Base-by-base conservation (phyloP, 2,113 vertebrate genomes). In the Gasterosteus aculeatus region DNA sequence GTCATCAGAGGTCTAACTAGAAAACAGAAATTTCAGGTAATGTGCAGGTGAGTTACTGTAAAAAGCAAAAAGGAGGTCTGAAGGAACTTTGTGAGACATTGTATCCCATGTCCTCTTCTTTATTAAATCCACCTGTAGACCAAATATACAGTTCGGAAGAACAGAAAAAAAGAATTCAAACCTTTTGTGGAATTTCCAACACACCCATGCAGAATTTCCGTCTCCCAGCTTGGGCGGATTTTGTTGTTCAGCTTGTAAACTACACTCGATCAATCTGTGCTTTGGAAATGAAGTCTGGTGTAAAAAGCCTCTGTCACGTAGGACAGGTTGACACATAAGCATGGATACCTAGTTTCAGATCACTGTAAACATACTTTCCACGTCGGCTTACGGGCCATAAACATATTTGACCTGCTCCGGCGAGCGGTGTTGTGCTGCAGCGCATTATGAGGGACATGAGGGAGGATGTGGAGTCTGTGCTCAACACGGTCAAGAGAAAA, bases 121-220 rank as follows among this genome's bases (percentile, higher is more conserved):
- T 67, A 79, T 83, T 35, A 69, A 81, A 78, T 65, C 7, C 67
- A 81, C 44, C 69, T 83, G 69, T 11, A 58, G 67, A 59, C 18
- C 38, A 46, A 73, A 58, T 9, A 65, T 49, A 49, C 9, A 38
- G 49, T 18, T 4, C 19, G 39, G 15, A 54, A 35, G 22, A 77
- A 74, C 4, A 26, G 39, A 19, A 62, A 59, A 71, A 49, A 29
- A 64, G 8, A 74, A 38, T 26, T n/a, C 58, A 79, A 63, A 4
- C 6, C 38, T 10, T n/a, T 47, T 84, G 74, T 39, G 75, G 75
- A 86, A 87, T 87, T 65, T 64, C 59, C 18, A 57, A 26, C 22
- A 49, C 22, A 38, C 19, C 0, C 10, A 9, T 15, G 8, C 14
- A 42, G 29, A 11, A 31, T 35, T 54, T 65, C 38, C 51, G 56